Evolutionary conservation across 2,113 vertebrate species (phyloP).

Genomic region (Heterocephalus glaber): DNA sequence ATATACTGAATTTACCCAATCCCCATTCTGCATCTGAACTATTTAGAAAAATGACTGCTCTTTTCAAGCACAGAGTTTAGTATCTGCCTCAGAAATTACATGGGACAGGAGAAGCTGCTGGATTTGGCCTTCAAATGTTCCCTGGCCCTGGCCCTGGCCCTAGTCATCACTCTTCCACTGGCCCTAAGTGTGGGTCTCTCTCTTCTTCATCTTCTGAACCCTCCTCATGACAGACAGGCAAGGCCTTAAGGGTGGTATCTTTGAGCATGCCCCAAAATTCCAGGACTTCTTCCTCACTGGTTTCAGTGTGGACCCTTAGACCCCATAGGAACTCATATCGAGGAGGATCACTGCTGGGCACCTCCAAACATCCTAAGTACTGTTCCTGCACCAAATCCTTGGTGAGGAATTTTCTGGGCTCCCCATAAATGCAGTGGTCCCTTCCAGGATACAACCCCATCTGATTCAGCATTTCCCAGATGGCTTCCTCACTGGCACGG

Average conservation of each 20-base stretch:
- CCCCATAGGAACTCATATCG: neutral
- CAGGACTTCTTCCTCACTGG: neutral
- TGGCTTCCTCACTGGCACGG: neutral
- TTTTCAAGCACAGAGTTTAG: neutral
- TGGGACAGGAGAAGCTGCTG: neutral
- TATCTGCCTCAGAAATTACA: neutral
- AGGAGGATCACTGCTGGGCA: neutral
- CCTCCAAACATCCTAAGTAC: neutral
- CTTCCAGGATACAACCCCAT: neutral
- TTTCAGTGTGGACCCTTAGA: neutral
- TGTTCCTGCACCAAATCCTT: neutral
- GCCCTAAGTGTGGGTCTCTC: too few species aligned
- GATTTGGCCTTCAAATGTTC: neutral
- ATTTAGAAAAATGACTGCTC: neutral
- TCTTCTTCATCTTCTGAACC: neutral
- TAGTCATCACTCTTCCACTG: too few species aligned
- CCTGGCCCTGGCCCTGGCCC: neutral
- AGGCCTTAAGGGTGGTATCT: neutral
- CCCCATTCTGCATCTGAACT: neutral
- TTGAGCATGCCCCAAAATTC: neutral
- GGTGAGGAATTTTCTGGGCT: neutral
- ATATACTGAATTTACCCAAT: neutral
- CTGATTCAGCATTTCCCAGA: neutral
- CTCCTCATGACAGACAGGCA: neutral
- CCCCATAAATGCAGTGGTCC: neutral